These are phyloP conservation scores for Listrodromus nycthemerus DNA, from an alignment of 2,888 invertebrate genomes.

Conservation along the genomic window DNA sequence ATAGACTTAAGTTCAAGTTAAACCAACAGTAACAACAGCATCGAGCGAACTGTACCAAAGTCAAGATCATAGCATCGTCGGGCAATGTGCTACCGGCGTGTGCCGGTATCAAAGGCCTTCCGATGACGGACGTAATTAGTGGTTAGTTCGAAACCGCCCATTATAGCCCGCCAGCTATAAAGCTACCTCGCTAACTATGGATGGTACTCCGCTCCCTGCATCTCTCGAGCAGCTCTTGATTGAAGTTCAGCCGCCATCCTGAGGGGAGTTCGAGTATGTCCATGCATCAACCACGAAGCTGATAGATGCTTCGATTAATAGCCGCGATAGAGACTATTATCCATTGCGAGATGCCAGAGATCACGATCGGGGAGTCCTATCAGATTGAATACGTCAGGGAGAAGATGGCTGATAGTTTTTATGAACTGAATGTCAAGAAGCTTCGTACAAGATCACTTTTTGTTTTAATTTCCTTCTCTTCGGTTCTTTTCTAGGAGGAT, in stretches of 20 bases:
- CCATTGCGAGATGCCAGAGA: constrained; percentile 23
- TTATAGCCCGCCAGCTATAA: constrained; percentile 56
- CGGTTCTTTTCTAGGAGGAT: not conserved
- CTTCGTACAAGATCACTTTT: not conserved
- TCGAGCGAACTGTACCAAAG: constrained; percentile 8
- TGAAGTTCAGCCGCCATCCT: constrained; percentile 45
- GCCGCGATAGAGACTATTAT: constrained; percentile 37
- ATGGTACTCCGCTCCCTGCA: constrained; percentile 30
- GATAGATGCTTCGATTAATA: constrained; percentile 36
- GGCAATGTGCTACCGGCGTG: constrained; percentile 39
- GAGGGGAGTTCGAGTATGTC: not conserved
- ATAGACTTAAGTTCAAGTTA: constrained; percentile 41
- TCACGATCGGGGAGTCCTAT: constrained; percentile 5
- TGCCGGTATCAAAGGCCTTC: constrained; percentile 67
- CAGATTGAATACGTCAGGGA: not conserved
- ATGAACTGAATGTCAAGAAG: not conserved
- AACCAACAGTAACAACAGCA: constrained; percentile 43
- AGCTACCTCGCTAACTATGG: constrained; percentile 24
- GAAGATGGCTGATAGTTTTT: not conserved
- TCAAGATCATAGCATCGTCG: constrained; percentile 27
- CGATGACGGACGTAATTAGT: constrained; percentile 79
- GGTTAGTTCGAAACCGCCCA: constrained; percentile 66
- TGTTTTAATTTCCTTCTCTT: not conserved
- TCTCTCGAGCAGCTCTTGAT: constrained; percentile 58
- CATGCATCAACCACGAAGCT: constrained; percentile 12